Evolutionary conservation across 1,140 invertebrate genomes (phyloP), one percentile per base, ranked within the genome.

Genomic region (Lutraria rhynchaena): DNA sequence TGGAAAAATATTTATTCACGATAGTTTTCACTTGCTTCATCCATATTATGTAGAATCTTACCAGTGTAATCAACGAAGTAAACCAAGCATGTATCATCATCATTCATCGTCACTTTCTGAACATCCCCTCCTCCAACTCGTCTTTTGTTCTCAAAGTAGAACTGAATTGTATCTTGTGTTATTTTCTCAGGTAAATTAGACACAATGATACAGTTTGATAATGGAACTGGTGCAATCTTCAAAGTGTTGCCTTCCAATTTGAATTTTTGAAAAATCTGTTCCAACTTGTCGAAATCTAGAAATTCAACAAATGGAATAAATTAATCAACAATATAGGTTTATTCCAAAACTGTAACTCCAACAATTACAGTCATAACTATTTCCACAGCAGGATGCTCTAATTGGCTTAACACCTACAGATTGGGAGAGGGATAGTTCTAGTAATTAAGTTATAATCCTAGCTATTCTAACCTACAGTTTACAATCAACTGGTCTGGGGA

Each of bases 61-160:
- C 82, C 37, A 35, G n/a, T 46, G 33, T 76, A 55, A 46, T 83
- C 67, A 29, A 11, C 15, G 31, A 83, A 83, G 35, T 63, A 78
- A 1, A 83, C 67, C n/a, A 83, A 24, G 35, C 65, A 77, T 5
- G 51, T 58, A 33, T 73, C 67, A 27, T 83, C 73, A 0, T 60
- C 74, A 31, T 61, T 69, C 57, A 73, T 73, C 22, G 41, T 33
- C 3, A 83, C 67, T 51, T 78, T 78, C 13, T 63, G n/a, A 17
- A 83, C 74, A 46, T 41, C 5, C 17, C 82, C 82, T 24, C 82
- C 82, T 7, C 46, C 57, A 19, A 49, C 60, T 15, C 63, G 44
- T 31, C 53, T 27, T n/a, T 37, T 22, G 35, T 83, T 77, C 67
- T 83, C 73, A 55, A 83, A 83, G 37, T 83, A 77, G 7, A 78